Percentiles rank a stretch among this genome's conserved stretches.
These are phyloP conservation scores for Schizopygopsis pylzovi DNA, from an alignment of 2,797 vertebrate genomes.

Conservation along the genomic window DNA sequence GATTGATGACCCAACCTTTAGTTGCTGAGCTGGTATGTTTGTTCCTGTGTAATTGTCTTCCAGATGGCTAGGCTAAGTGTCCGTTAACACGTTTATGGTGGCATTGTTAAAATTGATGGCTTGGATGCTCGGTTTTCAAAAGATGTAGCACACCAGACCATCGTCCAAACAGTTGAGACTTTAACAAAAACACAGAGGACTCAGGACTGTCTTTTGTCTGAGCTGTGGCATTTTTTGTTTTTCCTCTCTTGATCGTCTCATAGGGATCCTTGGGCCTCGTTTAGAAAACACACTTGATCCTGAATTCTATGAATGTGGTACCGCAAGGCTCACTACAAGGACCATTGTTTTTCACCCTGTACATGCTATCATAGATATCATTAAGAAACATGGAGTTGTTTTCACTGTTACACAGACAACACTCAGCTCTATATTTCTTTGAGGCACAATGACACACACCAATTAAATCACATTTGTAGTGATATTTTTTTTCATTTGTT, in stretches of 20 bases:
- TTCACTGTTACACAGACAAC: background rate
- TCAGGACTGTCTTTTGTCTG: constrained; percentile 50
- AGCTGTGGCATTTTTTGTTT: constrained; percentile 49
- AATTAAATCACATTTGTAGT: background rate
- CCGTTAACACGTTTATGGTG: constrained; percentile 81
- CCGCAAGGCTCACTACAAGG: background rate
- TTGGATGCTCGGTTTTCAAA: constrained; percentile 51
- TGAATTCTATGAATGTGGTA: background rate
- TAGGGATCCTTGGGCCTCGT: constrained; percentile 48
- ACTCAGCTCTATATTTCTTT: background rate
- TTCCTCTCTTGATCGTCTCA: constrained; percentile 64
- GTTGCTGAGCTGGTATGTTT: constrained; percentile 87
- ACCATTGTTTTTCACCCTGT: background rate
- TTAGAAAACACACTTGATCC: background rate
- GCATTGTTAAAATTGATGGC: constrained; percentile 64
- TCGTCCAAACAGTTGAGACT: constrained; percentile 72
- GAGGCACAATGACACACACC: background rate
- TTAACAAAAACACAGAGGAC: constrained; percentile 62
- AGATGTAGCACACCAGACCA: constrained; percentile 63
- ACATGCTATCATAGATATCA: background rate
- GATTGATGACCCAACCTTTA: constrained; percentile 85
- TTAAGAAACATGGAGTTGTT: background rate
- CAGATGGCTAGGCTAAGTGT: constrained; percentile 87
- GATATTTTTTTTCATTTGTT: background rate
- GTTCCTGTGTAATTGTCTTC: constrained; percentile 85